Percentiles rank a stretch among this genome's conserved stretches.
Evolutionary conservation across 2,888 invertebrate species (phyloP).

Genomic region (Podabrus alpinus): DNA sequence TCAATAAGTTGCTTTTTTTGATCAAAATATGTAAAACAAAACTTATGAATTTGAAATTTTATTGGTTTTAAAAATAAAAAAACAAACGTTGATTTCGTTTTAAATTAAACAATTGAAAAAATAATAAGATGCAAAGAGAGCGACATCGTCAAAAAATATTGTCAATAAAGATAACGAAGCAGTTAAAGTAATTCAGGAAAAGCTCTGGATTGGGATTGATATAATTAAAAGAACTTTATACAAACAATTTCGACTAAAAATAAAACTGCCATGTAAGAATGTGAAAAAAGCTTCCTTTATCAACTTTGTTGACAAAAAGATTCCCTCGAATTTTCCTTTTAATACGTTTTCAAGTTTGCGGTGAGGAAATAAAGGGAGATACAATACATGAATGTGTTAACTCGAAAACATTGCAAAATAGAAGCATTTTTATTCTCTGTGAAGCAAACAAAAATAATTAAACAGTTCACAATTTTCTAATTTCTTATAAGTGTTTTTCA

Average conservation of each 20-base stretch:
- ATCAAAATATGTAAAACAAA: not conserved
- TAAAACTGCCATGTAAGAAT: not conserved
- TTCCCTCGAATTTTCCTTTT: not conserved
- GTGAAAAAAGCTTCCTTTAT: not conserved
- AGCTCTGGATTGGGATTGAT: not conserved
- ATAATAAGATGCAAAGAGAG: not conserved
- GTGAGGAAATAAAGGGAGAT: not conserved
- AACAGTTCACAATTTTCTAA: too few species aligned
- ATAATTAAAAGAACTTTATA: not conserved
- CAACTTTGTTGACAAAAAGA: not conserved
- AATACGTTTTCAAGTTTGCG: too few species aligned
- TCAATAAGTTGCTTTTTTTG: not conserved
- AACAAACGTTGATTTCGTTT: not conserved
- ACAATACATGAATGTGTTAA: not conserved
- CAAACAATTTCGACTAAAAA: not conserved
- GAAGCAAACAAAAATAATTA: not conserved
- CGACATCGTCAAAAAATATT: not conserved
- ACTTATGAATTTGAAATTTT: not conserved
- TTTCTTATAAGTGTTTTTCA: too few species aligned
- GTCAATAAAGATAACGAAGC: not conserved
- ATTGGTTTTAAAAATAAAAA: too few species aligned
- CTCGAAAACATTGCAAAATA: not conserved
- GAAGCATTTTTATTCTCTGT: not conserved
- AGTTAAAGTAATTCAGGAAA: not conserved
- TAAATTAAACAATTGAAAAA: not conserved